Base-by-base conservation (phyloP, 2,888 invertebrate genomes). In the Orthosia gothica region DNA sequence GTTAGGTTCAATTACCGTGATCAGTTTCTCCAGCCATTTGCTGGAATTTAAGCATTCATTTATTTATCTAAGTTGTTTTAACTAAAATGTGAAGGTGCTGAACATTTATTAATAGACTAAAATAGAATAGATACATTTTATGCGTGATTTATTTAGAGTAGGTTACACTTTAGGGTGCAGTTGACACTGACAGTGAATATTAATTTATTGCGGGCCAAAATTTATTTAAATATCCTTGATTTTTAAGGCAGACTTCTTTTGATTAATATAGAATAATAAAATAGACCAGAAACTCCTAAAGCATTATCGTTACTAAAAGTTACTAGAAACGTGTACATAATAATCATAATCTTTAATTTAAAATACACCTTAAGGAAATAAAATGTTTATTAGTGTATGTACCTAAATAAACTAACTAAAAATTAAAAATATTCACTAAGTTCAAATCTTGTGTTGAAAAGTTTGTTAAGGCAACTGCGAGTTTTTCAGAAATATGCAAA, bases 11-110 rank as follows among this genome's bases (percentile, higher is more conserved):
- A 52, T 65, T 74, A 59, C 50, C 67, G 67, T 74, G 71, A 70
- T 76, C 66, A 71, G 69, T 52, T 72, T 70, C 23, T 74, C 54
- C 77, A 74, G 81, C 81, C 81, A 83, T 81, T 84, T 82, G 67
- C 75, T 67, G n/a, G 18, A 57, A 54, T n/a, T 58, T 66, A 40
- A 68, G 13, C 61, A 47, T 15, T 71, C 5, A 52, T 72, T 70
- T 65, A 57, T 70, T 64, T 58, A 40, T 23, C 20, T 18, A 40
- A 57, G 16, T 15, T 16, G 16, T 62, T 50, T 52, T 58, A 58
- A 50, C 3, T 70, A 13, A 18, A 20, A 5, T 20, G 11, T n/a
- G 13, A n/a, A 16, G 7, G 32, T 20, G n/a, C 47, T 23, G 47
- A 45, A 45, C 3, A 32, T n/a, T 12, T 18, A 52, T 66, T 47